Conservation (phyloP, 2,888 invertebrate species). For the Apodemia zela region DNA sequence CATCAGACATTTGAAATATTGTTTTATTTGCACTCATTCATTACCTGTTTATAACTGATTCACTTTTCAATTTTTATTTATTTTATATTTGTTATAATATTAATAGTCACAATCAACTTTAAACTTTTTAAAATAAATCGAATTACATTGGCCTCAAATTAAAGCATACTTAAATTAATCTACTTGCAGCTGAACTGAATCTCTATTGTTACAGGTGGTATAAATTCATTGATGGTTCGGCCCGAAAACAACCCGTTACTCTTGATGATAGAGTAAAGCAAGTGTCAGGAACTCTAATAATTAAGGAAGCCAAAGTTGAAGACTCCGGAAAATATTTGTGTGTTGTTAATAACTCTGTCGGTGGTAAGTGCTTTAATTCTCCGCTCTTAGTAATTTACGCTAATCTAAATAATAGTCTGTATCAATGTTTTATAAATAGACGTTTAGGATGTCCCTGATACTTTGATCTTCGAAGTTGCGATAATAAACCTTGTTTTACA, state of each 20-base stretch:
- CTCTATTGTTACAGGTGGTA: constrained; percentile 92
- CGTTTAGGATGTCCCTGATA: no score
- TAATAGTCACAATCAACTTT: constrained; percentile 12
- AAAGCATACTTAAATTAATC: not conserved
- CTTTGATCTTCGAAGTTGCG: no score
- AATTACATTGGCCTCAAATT: constrained; percentile 4
- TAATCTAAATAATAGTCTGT: no score
- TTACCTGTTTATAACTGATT: not conserved
- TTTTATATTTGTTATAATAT: not conserved
- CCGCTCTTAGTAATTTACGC: no score
- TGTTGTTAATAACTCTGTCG: constrained; percentile 96
- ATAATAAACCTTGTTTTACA: no score
- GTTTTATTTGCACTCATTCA: not conserved
- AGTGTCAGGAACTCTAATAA: constrained; percentile 95
- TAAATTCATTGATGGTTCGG: constrained; percentile 93
- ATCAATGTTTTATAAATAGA: no score
- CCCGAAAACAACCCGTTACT: constrained; percentile 92
- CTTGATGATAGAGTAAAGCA: constrained; percentile 94
- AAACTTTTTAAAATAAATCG: constrained; percentile 7
- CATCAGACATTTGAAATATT: not conserved
- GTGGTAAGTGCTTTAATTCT: constrained; percentile 68
- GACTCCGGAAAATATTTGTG: constrained; percentile 97
- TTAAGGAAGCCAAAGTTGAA: constrained; percentile 93
- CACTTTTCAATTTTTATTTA: not conserved
- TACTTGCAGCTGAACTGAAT: constrained; percentile 45